A percentile compares a stretch with the other conserved stretches of the same genome.
Evolutionary conservation across 2,888 invertebrate genomes (phyloP).

Genomic region (Microctonus brassicae): DNA sequence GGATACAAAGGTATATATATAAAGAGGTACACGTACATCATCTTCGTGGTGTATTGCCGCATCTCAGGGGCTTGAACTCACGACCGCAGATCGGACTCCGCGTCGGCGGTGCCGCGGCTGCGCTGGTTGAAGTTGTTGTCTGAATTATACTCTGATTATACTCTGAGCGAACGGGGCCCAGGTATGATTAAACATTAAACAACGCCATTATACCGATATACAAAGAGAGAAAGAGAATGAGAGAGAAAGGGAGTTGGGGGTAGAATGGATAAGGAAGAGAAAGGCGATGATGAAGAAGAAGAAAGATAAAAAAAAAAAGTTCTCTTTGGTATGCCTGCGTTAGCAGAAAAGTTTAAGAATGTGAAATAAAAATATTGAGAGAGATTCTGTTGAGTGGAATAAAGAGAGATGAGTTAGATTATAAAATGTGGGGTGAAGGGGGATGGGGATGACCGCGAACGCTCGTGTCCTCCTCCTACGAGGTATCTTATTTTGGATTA

Average conservation of each 20-base stretch:
- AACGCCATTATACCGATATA: constrained; percentile 64
- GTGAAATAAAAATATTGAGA: not conserved
- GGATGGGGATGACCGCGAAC: constrained; percentile 61
- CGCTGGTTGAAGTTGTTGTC: constrained; percentile 64
- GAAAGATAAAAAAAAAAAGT: not conserved
- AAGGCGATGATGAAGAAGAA: constrained; percentile 25
- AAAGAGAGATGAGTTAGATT: constrained; percentile 8
- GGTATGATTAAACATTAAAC: constrained; percentile 69
- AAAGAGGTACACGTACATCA: constrained; percentile 62
- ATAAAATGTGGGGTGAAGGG: not conserved
- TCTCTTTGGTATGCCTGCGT: constrained; percentile 5
- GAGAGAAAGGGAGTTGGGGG: constrained; percentile 9
- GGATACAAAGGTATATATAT: constrained; percentile 39
- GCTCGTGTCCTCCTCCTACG: constrained; percentile 67
- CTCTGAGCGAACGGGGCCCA: constrained; percentile 58
- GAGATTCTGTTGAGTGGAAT: constrained; percentile 15
- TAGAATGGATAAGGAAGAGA: constrained; percentile 36
- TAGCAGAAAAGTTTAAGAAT: not conserved
- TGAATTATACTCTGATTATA: constrained; percentile 69
- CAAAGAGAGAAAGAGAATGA: constrained; percentile 37
- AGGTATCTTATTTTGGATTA: constrained; percentile 54
- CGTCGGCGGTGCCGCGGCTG: constrained; percentile 45
- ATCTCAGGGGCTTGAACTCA: constrained; percentile 43
- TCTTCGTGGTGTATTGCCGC: constrained; percentile 42
- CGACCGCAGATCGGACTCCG: constrained; percentile 55